Evolutionary conservation across 2,888 invertebrate species (phyloP).

Genomic region (Pristionchus exspectatus): DNA sequence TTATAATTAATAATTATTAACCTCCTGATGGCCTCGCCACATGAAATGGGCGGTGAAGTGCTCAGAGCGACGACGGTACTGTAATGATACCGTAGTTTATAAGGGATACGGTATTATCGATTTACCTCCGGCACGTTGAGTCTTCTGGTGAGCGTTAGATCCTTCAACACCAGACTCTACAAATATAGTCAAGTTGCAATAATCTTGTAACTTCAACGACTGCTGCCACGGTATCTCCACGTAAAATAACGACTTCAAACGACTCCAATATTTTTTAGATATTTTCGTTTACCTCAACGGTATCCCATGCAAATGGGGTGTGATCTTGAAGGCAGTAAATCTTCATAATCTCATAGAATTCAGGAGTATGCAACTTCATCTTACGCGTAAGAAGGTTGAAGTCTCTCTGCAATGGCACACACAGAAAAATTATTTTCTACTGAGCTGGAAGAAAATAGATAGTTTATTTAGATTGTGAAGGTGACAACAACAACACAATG

Average conservation of each 20-base stretch:
- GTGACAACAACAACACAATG: too few relatives aligned
- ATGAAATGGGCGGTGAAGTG: slow-evolving; percentile 1
- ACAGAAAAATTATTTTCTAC: too few relatives aligned
- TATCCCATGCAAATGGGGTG: background rate
- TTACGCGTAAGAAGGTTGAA: background rate
- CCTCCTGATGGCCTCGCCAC: background rate
- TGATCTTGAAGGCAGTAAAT: background rate
- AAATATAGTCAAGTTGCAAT: background rate
- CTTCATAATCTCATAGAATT: background rate
- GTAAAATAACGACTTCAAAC: too few relatives aligned
- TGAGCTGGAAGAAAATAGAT: too few relatives aligned
- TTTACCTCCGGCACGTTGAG: background rate
- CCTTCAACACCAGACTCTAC: background rate
- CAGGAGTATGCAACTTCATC: background rate
- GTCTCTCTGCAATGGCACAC: background rate
- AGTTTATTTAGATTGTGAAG: too few relatives aligned
- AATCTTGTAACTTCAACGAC: too few relatives aligned
- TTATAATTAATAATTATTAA: background rate
- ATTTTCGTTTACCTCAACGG: background rate
- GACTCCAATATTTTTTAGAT: too few relatives aligned
- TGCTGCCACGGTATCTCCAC: too few relatives aligned
- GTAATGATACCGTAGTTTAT: background rate
- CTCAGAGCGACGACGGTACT: background rate
- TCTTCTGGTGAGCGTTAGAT: background rate
- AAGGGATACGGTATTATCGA: background rate